Percentiles rank a stretch among this genome's conserved stretches.
Conservation (phyloP, 2,797 vertebrate genomes). For the Oophaga sylvatica region DNA sequence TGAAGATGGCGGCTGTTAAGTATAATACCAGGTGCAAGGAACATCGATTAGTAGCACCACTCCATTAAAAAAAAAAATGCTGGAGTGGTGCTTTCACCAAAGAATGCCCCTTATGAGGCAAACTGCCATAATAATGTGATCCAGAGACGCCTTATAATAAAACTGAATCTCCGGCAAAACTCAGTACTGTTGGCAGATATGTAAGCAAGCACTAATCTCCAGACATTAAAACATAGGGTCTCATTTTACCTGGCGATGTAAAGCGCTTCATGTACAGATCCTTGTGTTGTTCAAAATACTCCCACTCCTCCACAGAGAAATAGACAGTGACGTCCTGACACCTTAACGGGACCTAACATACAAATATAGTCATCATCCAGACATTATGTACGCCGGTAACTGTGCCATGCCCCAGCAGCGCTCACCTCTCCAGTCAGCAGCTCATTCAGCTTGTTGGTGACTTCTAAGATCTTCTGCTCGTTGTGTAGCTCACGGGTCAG, state of each 20-base stretch:
- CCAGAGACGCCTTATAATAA: too few relatives aligned
- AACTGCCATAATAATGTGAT: too few relatives aligned
- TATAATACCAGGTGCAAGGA: too few relatives aligned
- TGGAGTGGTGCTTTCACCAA: too few relatives aligned
- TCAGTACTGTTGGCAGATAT: neutral
- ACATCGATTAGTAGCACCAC: too few relatives aligned
- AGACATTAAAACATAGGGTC: neutral
- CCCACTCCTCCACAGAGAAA: conserved; percentile 16
- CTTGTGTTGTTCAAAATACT: conserved; percentile 7
- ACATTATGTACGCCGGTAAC: neutral
- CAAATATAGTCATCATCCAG: neutral
- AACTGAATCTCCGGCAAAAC: too few relatives aligned
- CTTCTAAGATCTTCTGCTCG: conserved; percentile 7
- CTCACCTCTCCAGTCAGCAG: conserved; percentile 11
- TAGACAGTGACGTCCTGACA: conserved; percentile 12
- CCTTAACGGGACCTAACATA: conserved; percentile 3
- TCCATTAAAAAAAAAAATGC: too few relatives aligned
- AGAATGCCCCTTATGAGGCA: neutral
- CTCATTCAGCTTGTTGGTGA: conserved; percentile 1
- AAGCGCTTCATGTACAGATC: conserved; percentile 8
- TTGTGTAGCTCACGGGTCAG: neutral
- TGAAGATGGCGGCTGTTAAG: too few relatives aligned
- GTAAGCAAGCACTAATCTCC: neutral
- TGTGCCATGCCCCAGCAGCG: neutral
- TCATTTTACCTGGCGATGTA: neutral